Evolutionary conservation across 2,113 vertebrate species (phyloP).

Genomic region (Ciconia boyciana): DNA sequence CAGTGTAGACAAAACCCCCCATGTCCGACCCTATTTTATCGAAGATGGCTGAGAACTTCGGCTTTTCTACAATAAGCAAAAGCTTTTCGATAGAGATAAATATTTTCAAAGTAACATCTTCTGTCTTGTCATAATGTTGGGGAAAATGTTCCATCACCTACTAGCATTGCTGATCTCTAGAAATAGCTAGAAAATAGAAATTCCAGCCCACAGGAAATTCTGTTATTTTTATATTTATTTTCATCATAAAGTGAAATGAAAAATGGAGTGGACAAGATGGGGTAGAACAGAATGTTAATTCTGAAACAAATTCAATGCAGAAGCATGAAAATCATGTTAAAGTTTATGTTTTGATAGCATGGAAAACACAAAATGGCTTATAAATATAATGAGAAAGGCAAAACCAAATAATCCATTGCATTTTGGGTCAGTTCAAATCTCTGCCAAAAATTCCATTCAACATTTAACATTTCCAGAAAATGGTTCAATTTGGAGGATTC

Average conservation of each 20-base stretch:
- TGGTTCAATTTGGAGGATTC: slow-evolving; percentile 35
- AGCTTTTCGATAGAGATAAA: not conserved
- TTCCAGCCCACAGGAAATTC: slow-evolving; percentile 6
- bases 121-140: not conserved
- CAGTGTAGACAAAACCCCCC: not conserved
- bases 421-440: slow-evolving; percentile 7
- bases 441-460: slow-evolving; percentile 40
- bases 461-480: slow-evolving; percentile 22
- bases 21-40: not conserved
- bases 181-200: slow-evolving; percentile 2
- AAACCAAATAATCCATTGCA: slow-evolving; percentile 18
- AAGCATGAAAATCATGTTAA: slow-evolving; percentile 20
- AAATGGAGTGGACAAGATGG: not conserved
- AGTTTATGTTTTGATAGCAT: slow-evolving; percentile 5
- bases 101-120: not conserved
- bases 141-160: not conserved
- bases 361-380: slow-evolving; percentile 23
- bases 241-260: slow-evolving; percentile 27
- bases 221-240: slow-evolving; percentile 33
- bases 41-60: not conserved
- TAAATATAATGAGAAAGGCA: slow-evolving; percentile 41
- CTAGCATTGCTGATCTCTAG: not conserved
- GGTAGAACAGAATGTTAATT: slow-evolving; percentile 42
- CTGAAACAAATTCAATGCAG: slow-evolving; percentile 11
- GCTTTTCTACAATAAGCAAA: not conserved